Evolutionary conservation across 2,888 invertebrate genomes (phyloP).

Genomic region (Noctua pronuba): DNA sequence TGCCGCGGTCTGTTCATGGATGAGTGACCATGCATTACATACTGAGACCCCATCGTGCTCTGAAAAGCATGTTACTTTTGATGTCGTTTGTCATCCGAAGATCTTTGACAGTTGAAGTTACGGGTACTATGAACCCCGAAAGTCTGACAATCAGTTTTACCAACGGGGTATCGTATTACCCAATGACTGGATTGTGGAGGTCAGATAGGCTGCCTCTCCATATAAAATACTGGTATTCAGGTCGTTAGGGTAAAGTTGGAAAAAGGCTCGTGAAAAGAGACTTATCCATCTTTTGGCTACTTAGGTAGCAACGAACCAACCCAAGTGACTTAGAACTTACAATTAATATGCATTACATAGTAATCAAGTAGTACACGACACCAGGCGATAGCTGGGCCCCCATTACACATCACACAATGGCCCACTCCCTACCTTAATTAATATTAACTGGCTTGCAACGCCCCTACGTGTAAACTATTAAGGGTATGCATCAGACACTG

Average conservation of each 20-base stretch:
- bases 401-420: constrained; percentile 65
- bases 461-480: constrained; percentile 83
- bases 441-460: constrained; percentile 79
- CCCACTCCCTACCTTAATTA: constrained; percentile 75
- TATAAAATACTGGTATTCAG: neutral
- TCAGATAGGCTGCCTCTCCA: neutral
- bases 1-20: neutral
- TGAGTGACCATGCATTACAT: neutral
- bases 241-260: neutral
- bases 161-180: neutral
- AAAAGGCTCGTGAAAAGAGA: neutral
- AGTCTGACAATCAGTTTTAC: neutral
- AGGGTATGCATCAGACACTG: constrained; percentile 83
- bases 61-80: neutral
- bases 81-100: neutral
- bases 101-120: neutral
- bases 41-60: neutral
- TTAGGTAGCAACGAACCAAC: constrained; percentile 3
- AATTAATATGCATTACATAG: constrained; percentile 69
- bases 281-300: neutral
- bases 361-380: constrained; percentile 72
- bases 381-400: constrained; percentile 82
- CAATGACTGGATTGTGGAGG: neutral
- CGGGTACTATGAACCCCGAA: neutral
- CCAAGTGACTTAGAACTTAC: constrained; percentile 51